Base-by-base conservation (phyloP, 1,140 invertebrate genomes). In the Drosophila triauraria region DNA sequence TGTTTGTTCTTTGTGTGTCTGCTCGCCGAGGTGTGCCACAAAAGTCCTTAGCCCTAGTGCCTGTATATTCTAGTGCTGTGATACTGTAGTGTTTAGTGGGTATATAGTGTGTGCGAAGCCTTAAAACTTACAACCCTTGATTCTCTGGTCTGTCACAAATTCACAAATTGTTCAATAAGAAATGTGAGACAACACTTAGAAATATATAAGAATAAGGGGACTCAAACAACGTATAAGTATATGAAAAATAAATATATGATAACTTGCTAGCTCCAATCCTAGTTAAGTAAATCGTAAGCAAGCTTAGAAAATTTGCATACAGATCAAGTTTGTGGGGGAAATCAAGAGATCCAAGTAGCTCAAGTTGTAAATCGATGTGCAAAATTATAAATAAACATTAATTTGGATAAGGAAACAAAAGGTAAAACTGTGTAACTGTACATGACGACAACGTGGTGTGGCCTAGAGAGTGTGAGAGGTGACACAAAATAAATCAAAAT, bases 121-220 rank as follows among this genome's bases (percentile, higher is more conserved):
- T 54, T 53, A 51, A 25, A 61, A 62, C 25, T 50, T 75, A 69
- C 63, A 87, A 79, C 80, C 81, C 71, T 32, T 48, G 40, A 50
- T 69, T 56, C 25, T 47, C 25, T 56, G 53, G 53, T 35, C 43
- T 43, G 59, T 47, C 27, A 13, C 53, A 56, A 56, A 44, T 67
- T 80, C 15, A 59, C 25, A 44, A 56, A 48, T 32, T 46, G 35
- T 65, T 10, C 38, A 35, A 30, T 25, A 47, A n/a, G 6, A 23
- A 67, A 56, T n/a, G 32, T 42, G 30, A 56, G 53, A 87, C 80
- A 88, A 87, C 83, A 87, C 78, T 57, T 50, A 87, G 84, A 86
- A 58, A 32, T 68, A 30, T 17, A 59, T 30, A 30, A 30, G 6
- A 80, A 69, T 65, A 54, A 38, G n/a, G 17, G 8, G 17, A 48